Base-by-base conservation (phyloP, 2,797 vertebrate genomes). In the Hypotaenidia okinawae region DNA sequence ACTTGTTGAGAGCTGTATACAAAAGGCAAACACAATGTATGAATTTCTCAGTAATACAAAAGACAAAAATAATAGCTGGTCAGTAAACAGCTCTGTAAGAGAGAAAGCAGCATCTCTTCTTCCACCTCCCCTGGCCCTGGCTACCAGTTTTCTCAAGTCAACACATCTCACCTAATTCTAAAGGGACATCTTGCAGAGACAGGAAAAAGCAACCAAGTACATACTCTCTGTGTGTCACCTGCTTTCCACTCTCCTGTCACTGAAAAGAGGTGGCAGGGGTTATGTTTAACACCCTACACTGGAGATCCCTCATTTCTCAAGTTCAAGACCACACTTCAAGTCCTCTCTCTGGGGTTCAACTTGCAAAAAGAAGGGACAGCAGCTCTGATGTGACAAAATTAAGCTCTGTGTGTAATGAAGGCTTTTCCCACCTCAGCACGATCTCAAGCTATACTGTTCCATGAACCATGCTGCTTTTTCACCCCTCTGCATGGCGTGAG, bases 21-120 rank as follows among this genome's bases (percentile, higher is more conserved):
- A 98, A 98, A 97, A 98, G 97, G 97, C 97, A 98, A 98, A 97
- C 94, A 98, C 97, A 97, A 98, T 95, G 97, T 97, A 97, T 97
- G 97, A 97, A 98, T 97, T 98, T 98, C 97, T 97, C 96, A 96
- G 96, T 80, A 89, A 96, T 72, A 97, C 90, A 97, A 96, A 97
- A 95, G 95, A 89, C 1, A 28, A 90, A 96, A 95, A 95, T 92
- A 91, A 96, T 94, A 73, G 93, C 87, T 87, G 64, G 87, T 90
- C 52, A 85, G 74, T 96, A 97, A 97, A 96, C 16, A 92, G 91
- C 82, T 41, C n/a, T 82, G 41, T 52, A 96, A 92, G 76, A 85
- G 84, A 97, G 91, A 62, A 70, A 94, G 96, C 6, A 67, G 79
- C 72, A 81, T 61, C 91, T 79, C 79, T 47, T 87, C 92, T 94